phyloP scores from a whole-genome alignment of 2,113 vertebrate genomes.

The Mastomys natalensis region DNA sequence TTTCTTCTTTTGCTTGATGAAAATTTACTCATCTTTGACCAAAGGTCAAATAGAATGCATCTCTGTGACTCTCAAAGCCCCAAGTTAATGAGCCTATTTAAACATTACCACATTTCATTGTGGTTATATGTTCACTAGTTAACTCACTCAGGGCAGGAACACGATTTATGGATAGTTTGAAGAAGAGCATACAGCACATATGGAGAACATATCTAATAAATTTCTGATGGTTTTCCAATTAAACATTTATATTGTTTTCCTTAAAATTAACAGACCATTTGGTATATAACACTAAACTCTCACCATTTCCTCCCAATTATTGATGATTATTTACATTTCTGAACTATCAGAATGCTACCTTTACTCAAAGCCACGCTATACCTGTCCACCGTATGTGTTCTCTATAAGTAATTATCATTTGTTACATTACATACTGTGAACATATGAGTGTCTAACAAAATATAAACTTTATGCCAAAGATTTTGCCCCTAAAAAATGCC shows the following conservation, averaged over 20 bases:
- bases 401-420: neutral
- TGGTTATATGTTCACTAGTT: neutral
- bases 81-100: neutral
- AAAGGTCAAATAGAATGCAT: neutral
- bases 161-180: neutral
- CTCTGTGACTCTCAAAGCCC: neutral
- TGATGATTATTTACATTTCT: constrained; percentile 3
- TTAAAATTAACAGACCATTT: constrained; percentile 16
- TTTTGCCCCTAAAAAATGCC: neutral
- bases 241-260: neutral
- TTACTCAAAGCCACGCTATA: neutral
- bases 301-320: neutral
- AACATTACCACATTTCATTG: neutral
- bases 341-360: neutral
- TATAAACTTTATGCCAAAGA: neutral
- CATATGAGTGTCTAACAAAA: neutral
- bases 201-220: neutral
- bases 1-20: neutral
- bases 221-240: neutral
- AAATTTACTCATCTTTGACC: constrained; percentile 6
- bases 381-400: neutral
- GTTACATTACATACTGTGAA: neutral
- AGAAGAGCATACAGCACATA: neutral
- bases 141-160: neutral
- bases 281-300: neutral